phyloP scores from a whole-genome alignment of 2,797 vertebrate species.

The Smutsia temminckii region DNA sequence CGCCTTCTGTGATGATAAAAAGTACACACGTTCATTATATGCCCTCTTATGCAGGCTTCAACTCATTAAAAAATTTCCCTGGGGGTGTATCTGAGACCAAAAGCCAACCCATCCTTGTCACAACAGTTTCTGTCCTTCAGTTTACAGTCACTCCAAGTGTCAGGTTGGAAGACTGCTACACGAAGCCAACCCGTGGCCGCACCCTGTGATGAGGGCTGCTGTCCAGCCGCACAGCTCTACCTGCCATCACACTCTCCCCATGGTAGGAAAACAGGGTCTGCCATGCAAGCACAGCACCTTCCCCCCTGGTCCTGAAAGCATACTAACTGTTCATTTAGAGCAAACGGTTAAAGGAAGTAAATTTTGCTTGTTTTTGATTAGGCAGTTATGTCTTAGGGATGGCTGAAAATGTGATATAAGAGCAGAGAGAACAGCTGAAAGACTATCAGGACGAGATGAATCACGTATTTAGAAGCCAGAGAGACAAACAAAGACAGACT shows the following conservation, averaged over 20 bases:
- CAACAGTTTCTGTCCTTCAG: background rate
- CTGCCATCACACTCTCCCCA: rapidly evolving
- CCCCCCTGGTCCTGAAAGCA: background rate
- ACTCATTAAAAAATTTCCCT: background rate
- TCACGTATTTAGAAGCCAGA: background rate
- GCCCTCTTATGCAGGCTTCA: background rate
- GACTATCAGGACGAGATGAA: constrained; percentile 40
- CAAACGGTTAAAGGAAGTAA: constrained; percentile 3
- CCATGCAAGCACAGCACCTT: background rate
- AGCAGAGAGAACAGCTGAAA: background rate
- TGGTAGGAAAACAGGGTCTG: background rate
- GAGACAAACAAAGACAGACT: background rate
- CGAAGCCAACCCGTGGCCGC: background rate
- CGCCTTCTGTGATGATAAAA: background rate
- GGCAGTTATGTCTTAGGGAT: background rate
- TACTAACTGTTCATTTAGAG: background rate
- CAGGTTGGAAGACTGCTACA: background rate
- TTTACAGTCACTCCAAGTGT: background rate
- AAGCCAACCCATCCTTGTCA: background rate
- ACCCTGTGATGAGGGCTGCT: too few species aligned
- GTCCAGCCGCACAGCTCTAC: too few species aligned
- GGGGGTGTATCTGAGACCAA: background rate
- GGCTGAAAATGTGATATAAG: background rate
- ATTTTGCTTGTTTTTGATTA: constrained; percentile 52
- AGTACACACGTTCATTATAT: background rate